These are phyloP conservation scores for Brachymystax lenok DNA, from an alignment of 2,797 vertebrate species.

Conservation along the genomic window DNA sequence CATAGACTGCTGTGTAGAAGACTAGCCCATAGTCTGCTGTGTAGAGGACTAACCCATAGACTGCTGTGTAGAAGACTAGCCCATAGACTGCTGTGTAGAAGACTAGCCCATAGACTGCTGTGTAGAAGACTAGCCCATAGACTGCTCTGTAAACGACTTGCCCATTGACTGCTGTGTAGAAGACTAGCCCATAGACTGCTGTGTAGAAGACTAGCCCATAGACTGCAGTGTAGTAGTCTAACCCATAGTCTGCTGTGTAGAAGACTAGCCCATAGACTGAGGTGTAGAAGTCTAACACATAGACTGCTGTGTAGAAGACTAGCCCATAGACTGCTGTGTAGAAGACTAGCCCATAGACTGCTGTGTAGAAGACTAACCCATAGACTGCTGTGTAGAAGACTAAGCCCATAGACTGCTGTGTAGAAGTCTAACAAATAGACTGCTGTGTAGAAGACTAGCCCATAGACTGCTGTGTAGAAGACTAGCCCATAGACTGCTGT, in stretches of 20 bases:
- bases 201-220: not conserved
- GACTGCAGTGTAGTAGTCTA: not conserved
- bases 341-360: too few relatives aligned
- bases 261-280: not conserved
- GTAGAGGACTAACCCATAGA: too few relatives aligned
- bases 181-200: conserved; percentile 28
- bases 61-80: conserved; percentile 24
- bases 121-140: not conserved
- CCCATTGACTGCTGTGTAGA: conserved; percentile 12
- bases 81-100: conserved; percentile 23
- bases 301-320: conserved; percentile 9
- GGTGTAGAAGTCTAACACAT: conserved; percentile 31
- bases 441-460: not conserved
- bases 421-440: not conserved
- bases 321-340: not conserved
- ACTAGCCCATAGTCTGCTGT: too few relatives aligned
- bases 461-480: conserved; percentile 18
- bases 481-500: conserved; percentile 29
- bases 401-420: conserved; percentile 28
- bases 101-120: not conserved
- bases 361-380: not conserved
- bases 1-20: not conserved
- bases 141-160: too few relatives aligned
- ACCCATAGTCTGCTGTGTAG: too few relatives aligned
- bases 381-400: conserved; percentile 14